Evolutionary conservation across 2,888 invertebrate genomes (phyloP).

Genomic region (Fragum sueziense): DNA sequence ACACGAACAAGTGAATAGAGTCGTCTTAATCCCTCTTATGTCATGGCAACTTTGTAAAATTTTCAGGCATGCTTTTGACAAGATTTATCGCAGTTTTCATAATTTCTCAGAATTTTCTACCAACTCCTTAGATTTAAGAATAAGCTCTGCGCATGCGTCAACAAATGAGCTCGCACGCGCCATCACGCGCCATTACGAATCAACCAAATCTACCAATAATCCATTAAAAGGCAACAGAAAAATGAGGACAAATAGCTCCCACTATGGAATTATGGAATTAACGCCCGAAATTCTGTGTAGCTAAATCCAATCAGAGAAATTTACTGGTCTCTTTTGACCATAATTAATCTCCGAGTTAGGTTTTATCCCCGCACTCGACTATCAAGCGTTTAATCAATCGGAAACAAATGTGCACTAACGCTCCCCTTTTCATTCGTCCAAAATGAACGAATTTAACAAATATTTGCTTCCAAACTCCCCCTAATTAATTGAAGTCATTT

Average conservation of each 20-base stretch:
- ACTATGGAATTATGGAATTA: slow-evolving; percentile 5
- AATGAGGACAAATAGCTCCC: slow-evolving; percentile 11
- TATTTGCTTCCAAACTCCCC: slow-evolving; percentile 58
- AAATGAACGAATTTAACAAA: slow-evolving; percentile 61
- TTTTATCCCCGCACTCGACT: slow-evolving; percentile 38
- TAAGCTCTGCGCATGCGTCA: slow-evolving; percentile 4
- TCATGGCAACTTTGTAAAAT: too few species aligned
- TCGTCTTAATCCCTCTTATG: too few species aligned
- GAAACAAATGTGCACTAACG: slow-evolving; percentile 51
- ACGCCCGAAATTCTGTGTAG: slow-evolving; percentile 21
- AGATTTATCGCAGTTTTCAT: background rate
- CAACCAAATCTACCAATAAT: slow-evolving; percentile 27
- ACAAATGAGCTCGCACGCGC: background rate
- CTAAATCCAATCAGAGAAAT: slow-evolving; percentile 21
- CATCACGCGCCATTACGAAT: slow-evolving; percentile 10
- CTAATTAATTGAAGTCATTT: slow-evolving; percentile 64
- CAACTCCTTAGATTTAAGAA: background rate
- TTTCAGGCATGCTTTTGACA: background rate
- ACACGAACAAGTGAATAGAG: too few species aligned
- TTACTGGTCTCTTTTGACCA: slow-evolving; percentile 50
- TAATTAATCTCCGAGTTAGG: slow-evolving; percentile 50
- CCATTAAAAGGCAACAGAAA: slow-evolving; percentile 19
- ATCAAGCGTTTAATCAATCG: slow-evolving; percentile 54
- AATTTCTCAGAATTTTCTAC: background rate
- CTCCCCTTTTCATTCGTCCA: slow-evolving; percentile 44